Evolutionary conservation across 2,888 invertebrate genomes (phyloP).

Genomic region (Stenotaenia linearis): DNA sequence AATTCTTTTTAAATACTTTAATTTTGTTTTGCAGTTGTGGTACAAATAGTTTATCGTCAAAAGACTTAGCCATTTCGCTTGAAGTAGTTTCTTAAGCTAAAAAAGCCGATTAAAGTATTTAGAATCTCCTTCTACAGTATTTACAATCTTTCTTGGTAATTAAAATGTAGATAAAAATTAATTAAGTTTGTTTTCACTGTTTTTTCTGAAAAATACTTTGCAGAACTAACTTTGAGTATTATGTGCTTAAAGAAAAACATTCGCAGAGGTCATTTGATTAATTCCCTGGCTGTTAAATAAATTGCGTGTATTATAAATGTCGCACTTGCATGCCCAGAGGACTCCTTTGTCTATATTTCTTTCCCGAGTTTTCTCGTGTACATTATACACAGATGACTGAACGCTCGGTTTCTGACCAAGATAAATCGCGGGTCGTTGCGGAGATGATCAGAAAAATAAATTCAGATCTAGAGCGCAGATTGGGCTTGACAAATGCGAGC

Average conservation of each 20-base stretch:
- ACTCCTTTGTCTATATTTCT: background rate
- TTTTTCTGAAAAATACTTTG: background rate
- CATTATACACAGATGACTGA: constrained; percentile 17
- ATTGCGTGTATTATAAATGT: background rate
- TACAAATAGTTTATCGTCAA: no score
- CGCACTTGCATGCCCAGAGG: background rate
- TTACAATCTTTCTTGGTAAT: background rate
- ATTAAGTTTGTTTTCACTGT: background rate
- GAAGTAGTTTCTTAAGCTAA: background rate
- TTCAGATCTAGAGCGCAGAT: background rate
- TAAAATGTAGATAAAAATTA: background rate
- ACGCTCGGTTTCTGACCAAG: constrained; percentile 5
- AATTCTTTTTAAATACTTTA: no score
- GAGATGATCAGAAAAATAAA: constrained; percentile 3
- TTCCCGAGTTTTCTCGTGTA: background rate
- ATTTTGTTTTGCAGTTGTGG: no score
- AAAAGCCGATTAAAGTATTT: background rate
- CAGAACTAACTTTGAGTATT: background rate
- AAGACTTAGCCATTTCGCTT: no score
- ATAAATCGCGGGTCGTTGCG: background rate
- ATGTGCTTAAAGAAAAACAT: background rate
- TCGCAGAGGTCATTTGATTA: background rate
- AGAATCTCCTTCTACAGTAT: background rate
- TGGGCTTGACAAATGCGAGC: constrained; percentile 1
- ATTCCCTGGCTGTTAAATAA: background rate